Base-by-base conservation (phyloP, 64 coral and sea anemone genomes). In the Dendronephthya gigantea region DNA sequence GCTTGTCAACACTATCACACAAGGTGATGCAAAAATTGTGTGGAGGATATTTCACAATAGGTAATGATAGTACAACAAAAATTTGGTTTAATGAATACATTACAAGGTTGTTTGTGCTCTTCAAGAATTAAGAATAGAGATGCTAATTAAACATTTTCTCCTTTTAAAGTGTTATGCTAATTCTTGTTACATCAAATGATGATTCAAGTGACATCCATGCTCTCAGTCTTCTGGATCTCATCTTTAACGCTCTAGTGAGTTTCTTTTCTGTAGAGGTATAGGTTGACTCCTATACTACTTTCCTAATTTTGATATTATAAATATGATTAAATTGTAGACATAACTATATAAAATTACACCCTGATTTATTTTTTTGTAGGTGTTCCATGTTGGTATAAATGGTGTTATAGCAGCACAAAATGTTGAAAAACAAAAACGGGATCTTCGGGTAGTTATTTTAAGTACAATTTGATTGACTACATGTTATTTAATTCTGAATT, bases 1-100 rank as follows among this genome's bases (percentile, higher is more conserved):
- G 30, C 28, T 98, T 47, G 83, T 93, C 0, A 98, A 87, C 32
- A 93, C 95, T 8, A 51, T 90, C 27, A 93, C 95, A 35, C 87
- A 91, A 47, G 72, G 72, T 10, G 95, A 98, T 74, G 95, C 92
- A 6, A 92, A 91, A 74, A 88, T 98, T 55, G 52, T 93, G 1
- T 98, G 95, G 95, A 91, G 79, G 49, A 88, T 48, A 22, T 98
- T 98, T 88, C 82, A 98, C 88, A 91, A 98, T 56, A 98, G 89
- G 95, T 97, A 68, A 19, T 17, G 23, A 4, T 40, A 28, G 72
- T 36, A 17, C 35, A 89, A n/a, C n/a, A n/a, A n/a, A n/a, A n/a
- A n/a, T n/a, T n/a, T n/a, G n/a, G n/a, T n/a, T n/a, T n/a, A n/a
- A n/a, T n/a, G n/a, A n/a, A n/a, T n/a, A n/a, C n/a, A n/a, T n/a